phyloP scores from a whole-genome alignment of 2,113 vertebrate genomes.

The Oncorhynchus mykiss region DNA sequence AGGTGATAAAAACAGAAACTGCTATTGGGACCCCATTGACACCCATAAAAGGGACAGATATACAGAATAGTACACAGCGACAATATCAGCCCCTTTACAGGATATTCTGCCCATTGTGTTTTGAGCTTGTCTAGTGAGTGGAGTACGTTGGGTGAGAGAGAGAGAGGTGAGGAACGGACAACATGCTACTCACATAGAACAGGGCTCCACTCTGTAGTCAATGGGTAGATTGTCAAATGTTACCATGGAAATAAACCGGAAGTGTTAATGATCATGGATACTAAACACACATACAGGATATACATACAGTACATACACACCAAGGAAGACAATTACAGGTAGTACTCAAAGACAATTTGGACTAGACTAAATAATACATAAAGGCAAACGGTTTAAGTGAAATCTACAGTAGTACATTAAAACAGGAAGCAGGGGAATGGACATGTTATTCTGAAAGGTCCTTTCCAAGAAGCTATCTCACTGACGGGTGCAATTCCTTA shows the following conservation, averaged over 20 bases:
- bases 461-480: neutral
- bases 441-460: neutral
- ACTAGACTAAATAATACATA: constrained; percentile 2
- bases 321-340: constrained; percentile 2
- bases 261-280: constrained; percentile 62
- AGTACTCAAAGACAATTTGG: neutral
- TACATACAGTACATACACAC: constrained; percentile 7
- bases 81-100: constrained; percentile 36
- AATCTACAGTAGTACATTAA: neutral
- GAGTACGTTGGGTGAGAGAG: constrained; percentile 18
- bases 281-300: constrained; percentile 21
- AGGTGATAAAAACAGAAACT: constrained; percentile 18
- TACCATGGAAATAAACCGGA: constrained; percentile 63
- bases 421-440: neutral
- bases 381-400: neutral
- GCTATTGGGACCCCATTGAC: constrained; percentile 22
- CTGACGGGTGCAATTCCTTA: neutral
- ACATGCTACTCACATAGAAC: constrained; percentile 84
- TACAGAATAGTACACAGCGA: constrained; percentile 34
- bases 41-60: constrained; percentile 4
- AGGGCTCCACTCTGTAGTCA: constrained; percentile 79
- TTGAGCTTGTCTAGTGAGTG: constrained; percentile 20
- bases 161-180: constrained; percentile 57
- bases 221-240: constrained; percentile 65
- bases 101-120: constrained; percentile 14